Base-by-base conservation (phyloP, 1,140 invertebrate species). In the Phthorimaea operculella region DNA sequence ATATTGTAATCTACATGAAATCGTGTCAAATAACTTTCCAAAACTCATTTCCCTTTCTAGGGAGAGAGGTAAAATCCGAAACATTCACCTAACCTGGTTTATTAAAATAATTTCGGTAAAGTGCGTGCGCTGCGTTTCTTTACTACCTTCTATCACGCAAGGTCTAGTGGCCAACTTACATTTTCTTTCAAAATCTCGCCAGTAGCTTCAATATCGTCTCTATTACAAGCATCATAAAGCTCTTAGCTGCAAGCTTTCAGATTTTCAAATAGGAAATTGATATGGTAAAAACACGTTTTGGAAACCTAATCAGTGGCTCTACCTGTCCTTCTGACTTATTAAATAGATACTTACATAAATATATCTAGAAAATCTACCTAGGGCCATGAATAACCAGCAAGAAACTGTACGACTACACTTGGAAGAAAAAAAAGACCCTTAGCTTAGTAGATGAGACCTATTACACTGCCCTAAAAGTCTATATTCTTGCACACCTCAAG, bases 31-130 rank as follows among this genome's bases (percentile, higher is more conserved):
- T 63, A 62, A 63, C 44, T 58, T 56, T 58, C 48, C 44, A 15
- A 47, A 47, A 39, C 42, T 44, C 42, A 28, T 57, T 62, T 70
- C 44, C 58, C 51, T 61, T 45, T 54, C 45, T 49, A 66, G 53
- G 17, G 53, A 47, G 53, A 34, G 53, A 47, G 55, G 54, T 64
- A 67, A 72, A 74, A 76, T 79, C 77, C 76, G 77, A 81, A 81
- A 71, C 70, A 71, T 70, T 70, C 61, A 74, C 65, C 66, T 75
- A 74, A 79, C 70, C 75, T 76, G 73, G 74, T 76, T 84, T 79
- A 82, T 77, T 83, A 84, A 83, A 83, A 84, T 83, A 80, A 80
- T 84, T 83, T 83, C 60, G 70, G 68, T 67, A 56, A 50, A 71
- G 72, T 82, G 79, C 79, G 81, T 83, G 81, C 65, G 67, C 51